Evolutionary conservation across 2,113 vertebrate genomes (phyloP).

Genomic region (Nesospiza acunhae): DNA sequence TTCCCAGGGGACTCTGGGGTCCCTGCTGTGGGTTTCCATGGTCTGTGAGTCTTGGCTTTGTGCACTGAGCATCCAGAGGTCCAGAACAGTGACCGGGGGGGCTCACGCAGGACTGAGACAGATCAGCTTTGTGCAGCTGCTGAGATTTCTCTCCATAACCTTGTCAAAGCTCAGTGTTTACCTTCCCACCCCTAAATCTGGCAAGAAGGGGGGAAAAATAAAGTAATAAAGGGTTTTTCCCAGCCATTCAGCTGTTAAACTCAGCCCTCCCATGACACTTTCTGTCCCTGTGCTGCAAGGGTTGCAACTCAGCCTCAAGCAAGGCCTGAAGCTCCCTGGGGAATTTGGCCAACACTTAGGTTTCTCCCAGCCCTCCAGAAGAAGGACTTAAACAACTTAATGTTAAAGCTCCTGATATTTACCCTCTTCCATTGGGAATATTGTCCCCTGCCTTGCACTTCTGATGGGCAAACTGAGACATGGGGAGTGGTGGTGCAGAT

Average conservation of each 20-base stretch:
- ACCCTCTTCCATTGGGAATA: not conserved
- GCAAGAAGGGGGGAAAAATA: not conserved
- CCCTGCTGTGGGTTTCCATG: not conserved
- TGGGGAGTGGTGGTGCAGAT: not conserved
- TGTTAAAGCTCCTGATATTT: not conserved
- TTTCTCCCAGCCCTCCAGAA: not conserved
- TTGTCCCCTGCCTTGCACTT: not conserved
- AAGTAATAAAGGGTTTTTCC: not conserved
- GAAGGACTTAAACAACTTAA: not conserved
- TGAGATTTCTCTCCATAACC: not conserved
- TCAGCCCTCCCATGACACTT: not conserved
- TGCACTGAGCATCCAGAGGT: not conserved
- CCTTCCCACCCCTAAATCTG: not conserved
- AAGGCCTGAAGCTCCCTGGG: not conserved
- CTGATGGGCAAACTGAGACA: not conserved
- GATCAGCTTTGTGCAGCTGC: not conserved
- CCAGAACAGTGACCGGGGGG: not conserved
- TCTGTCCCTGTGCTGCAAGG: not conserved
- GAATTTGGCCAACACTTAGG: not conserved
- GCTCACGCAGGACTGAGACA: not conserved
- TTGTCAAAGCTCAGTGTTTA: not conserved
- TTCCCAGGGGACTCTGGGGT: not conserved
- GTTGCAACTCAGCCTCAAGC: not conserved
- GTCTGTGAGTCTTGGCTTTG: not conserved
- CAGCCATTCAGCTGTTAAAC: not conserved